Base-by-base conservation (phyloP, 2,888 invertebrate species). In the Lithophane leautieri region DNA sequence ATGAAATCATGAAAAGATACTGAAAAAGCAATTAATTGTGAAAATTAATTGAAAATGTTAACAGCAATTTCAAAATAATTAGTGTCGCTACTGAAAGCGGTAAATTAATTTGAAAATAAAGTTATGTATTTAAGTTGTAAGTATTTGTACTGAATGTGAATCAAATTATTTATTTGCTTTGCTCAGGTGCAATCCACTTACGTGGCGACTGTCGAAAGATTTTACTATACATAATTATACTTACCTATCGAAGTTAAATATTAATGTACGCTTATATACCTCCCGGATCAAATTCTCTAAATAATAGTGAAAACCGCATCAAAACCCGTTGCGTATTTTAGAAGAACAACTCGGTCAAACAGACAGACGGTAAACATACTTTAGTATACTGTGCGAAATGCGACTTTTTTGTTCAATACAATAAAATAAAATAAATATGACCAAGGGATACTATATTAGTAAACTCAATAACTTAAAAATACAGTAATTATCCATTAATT, bases 31-130 rank as follows among this genome's bases (percentile, higher is more conserved):
- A 79, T 77, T 44, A 63, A 42, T 50, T 1, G 12, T 40, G 52
- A 60, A 60, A 44, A 19, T 14, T 62, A 58, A 81, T 76, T 81
- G 19, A 56, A 40, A 52, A 69, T 56, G 56, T 16, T 42, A 76
- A 82, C 25, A 66, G 6, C 19, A 47, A 65, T 44, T 34, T 6
- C 8, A n/a, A 47, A 56, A 61, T 72, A 56, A 82, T 68, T 50
- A 19, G n/a, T 47, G 28, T 40, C 42, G 52, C 56, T 28, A 44
- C 65, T 60, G 47, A 16, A 42, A n/a, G 44, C 28, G 14, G 42
- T 42, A 34, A 47, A 28, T 73, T 42, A 28, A 73, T 76, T 82
- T 71, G 56, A 54, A 63, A 76, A 73, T 76, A 22, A 78, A 66
- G 19, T 34, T 61, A 40, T 73, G 68, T 47, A 74, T 76, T 28